phyloP scores from a whole-genome alignment of 2,888 invertebrate genomes.

The Machimus atricapillus region DNA sequence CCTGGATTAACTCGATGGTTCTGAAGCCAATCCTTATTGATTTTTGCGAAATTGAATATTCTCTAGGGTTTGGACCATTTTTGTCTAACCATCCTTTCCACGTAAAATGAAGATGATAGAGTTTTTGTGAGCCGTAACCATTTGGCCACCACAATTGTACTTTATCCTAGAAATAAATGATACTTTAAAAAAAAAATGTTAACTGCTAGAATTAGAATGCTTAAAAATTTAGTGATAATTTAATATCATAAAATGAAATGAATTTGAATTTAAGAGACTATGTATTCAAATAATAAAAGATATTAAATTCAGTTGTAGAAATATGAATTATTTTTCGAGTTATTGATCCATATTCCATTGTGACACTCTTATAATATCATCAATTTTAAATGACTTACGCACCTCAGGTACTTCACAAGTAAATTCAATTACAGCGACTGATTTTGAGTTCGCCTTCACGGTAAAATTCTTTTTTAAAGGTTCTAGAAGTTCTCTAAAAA shows the following conservation, averaged over 20 bases:
- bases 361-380: too few species aligned
- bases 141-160: slow-evolving; percentile 93
- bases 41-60: slow-evolving; percentile 61
- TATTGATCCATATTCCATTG: too few species aligned
- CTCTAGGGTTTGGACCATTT: slow-evolving; percentile 51
- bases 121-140: slow-evolving; percentile 80
- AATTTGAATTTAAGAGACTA: neutral
- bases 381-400: neutral
- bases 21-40: slow-evolving; percentile 82
- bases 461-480: slow-evolving; percentile 52
- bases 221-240: neutral
- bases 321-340: too few species aligned
- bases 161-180: slow-evolving; percentile 55
- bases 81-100: slow-evolving; percentile 58
- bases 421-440: slow-evolving; percentile 56
- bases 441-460: slow-evolving; percentile 52
- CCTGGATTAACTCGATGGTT: slow-evolving; percentile 82
- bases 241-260: neutral
- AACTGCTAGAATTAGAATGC: too few species aligned
- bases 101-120: slow-evolving; percentile 73
- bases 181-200: neutral
- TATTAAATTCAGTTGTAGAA: too few species aligned
- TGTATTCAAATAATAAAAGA: too few species aligned
- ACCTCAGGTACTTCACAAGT: slow-evolving; percentile 46
- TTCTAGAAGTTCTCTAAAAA: slow-evolving; percentile 56